Evolutionary conservation across 1,140 invertebrate genomes (phyloP), one percentile per base, ranked within the genome.

Genomic region (Leguminivora glycinivorella): DNA sequence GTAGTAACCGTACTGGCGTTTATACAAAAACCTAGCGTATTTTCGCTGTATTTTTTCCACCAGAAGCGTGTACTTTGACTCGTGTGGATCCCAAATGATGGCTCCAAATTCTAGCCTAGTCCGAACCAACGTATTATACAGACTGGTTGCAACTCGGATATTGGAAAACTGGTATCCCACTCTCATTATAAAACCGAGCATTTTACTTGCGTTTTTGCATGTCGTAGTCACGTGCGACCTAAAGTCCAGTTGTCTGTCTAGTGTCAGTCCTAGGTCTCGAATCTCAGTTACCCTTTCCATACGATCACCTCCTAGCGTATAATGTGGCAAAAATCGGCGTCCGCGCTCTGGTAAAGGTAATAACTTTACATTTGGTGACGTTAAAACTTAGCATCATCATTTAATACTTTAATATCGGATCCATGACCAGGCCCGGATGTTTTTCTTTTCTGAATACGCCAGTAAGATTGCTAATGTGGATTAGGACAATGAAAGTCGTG

Each of bases 301-400:
- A 24, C 43, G 60, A 24, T 25, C 43, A 56, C 56, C 26, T 14
- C 29, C 52, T 56, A 70, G 26, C 25, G 29, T 52, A 25, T 72
- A 72, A 72, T 25, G 24, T 67, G 10, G 14, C 17, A 24, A 14
- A 26, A 6, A 67, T 38, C 7, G 60, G 68, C 14, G 43, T n/a
- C 12, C 26, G 19, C 25, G 66, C 56, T 10, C 58, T 63, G 4
- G 40, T n/a, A 67, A 72, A 72, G 29, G 72, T 67, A 1, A 72
- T 72, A 14, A 70, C 58, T 31, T 70, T 70, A 52, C 72, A 70
- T 40, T 72, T 72, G 26, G n/a, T n/a, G n/a, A n/a, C n/a, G n/a
- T n/a, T n/a, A n/a, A n/a, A n/a, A n/a, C n/a, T n/a, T n/a, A n/a
- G n/a, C n/a, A n/a, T n/a, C n/a, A n/a, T n/a, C n/a, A n/a, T n/a